A percentile compares a stretch with the other conserved stretches of the same genome.
These are phyloP conservation scores for rat (Rattus norvegicus) DNA, from an alignment of 2,113 vertebrate species.

Conservation along the genomic window DNA sequence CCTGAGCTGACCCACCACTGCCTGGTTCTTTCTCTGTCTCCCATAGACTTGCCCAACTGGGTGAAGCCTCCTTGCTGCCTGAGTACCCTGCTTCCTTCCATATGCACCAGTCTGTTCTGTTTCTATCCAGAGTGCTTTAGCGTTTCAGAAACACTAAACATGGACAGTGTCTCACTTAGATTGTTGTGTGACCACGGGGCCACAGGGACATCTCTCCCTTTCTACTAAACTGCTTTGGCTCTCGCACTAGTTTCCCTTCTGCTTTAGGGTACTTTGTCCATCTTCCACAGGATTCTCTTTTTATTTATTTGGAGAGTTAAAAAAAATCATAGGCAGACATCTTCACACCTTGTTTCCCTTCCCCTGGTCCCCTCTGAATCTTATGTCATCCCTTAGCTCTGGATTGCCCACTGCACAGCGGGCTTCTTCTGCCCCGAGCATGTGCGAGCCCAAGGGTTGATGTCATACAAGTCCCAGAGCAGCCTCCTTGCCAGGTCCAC, in stretches of 20 bases:
- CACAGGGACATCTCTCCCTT: neutral
- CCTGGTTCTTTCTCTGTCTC: neutral
- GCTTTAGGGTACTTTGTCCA: neutral
- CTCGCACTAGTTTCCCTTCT: neutral
- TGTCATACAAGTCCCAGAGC: neutral
- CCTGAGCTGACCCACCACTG: fast-evolving
- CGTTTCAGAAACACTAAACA: neutral
- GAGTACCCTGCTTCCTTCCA: neutral
- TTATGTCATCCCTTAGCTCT: neutral
- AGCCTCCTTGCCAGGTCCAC: neutral
- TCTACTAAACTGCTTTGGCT: neutral
- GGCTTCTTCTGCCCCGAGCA: neutral
- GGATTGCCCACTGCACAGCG: neutral
- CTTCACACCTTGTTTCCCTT: neutral
- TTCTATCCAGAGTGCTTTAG: neutral
- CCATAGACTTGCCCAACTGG: neutral
- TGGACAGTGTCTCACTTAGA: neutral
- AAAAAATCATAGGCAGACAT: neutral
- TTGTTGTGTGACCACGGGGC: neutral
- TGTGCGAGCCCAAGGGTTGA: neutral
- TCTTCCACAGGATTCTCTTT: neutral
- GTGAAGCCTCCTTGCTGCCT: neutral
- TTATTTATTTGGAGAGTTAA: neutral
- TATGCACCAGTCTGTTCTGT: neutral
- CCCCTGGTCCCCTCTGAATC: neutral